Evolutionary conservation across 2,113 vertebrate species (phyloP).

Genomic region (Malurus elegans): DNA sequence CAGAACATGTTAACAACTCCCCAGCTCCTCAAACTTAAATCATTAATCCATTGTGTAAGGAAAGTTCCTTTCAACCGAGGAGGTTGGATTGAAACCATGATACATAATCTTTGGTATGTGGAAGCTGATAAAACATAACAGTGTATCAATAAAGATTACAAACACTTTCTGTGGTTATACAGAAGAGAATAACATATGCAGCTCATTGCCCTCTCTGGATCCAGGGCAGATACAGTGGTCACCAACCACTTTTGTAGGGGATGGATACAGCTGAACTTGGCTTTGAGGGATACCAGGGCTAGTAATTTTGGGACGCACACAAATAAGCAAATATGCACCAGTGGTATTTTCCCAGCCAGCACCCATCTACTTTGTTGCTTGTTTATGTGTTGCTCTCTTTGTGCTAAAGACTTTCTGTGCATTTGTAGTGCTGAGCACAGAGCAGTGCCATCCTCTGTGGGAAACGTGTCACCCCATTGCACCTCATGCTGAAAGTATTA

Average conservation of each 20-base stretch:
- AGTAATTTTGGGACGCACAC: background rate
- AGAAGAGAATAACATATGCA: background rate
- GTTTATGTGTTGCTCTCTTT: background rate
- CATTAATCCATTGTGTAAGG: slow-evolving; percentile 9
- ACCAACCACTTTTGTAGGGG: background rate
- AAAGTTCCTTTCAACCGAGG: background rate
- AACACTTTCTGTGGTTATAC: background rate
- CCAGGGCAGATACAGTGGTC: background rate
- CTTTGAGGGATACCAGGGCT: background rate
- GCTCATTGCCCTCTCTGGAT: background rate
- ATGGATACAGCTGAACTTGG: background rate
- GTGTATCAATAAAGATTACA: slow-evolving; percentile 33
- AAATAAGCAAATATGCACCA: background rate
- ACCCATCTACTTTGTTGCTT: background rate
- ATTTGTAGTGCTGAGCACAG: background rate
- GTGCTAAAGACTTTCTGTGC: background rate
- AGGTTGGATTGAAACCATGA: slow-evolving; percentile 20
- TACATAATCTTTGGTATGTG: slow-evolving; percentile 28
- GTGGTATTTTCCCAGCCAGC: background rate
- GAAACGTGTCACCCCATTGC: rapidly evolving
- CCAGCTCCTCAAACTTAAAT: background rate
- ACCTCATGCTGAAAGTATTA: background rate
- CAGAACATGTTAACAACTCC: background rate
- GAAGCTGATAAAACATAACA: slow-evolving; percentile 12
- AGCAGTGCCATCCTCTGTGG: background rate